Percentiles rank a stretch among this genome's conserved stretches.
These are phyloP conservation scores for Cylindroiulus punctatus DNA, from an alignment of 2,888 invertebrate genomes.

Conservation along the genomic window DNA sequence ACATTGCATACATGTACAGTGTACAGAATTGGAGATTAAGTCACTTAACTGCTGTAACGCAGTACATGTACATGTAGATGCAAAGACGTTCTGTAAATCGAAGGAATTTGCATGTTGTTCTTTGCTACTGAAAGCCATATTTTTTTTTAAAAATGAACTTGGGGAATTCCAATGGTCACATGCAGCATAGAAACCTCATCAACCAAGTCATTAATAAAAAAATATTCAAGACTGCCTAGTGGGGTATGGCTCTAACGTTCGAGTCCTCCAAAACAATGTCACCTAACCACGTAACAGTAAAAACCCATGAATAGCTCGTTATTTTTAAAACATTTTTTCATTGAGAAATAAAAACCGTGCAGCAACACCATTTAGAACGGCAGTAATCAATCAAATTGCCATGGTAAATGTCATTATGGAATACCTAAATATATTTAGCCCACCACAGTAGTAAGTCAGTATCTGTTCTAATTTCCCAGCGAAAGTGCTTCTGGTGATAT, in stretches of 20 bases:
- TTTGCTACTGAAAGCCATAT: too few relatives aligned
- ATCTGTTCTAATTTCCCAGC: conserved; percentile 7
- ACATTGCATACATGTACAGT: too few relatives aligned
- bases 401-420: conserved; percentile 19
- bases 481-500: conserved; percentile 23
- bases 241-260: neutral
- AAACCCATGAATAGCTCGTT: neutral
- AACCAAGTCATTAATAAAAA: neutral
- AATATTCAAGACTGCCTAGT: neutral
- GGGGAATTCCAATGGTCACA: neutral
- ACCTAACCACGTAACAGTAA: neutral
- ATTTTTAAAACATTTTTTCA: neutral
- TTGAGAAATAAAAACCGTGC: neutral
- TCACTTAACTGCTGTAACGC: neutral
- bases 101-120: too few relatives aligned
- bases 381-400: conserved; percentile 19
- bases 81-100: neutral
- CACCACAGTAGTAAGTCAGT: neutral
- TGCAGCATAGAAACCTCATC: neutral
- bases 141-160: neutral
- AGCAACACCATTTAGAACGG: neutral
- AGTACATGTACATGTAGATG: too few relatives aligned
- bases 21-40: too few relatives aligned
- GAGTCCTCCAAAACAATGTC: conserved; percentile 31
- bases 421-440: conserved; percentile 21